A percentile compares a stretch with the other conserved stretches of the same genome.
Evolutionary conservation across 2,113 vertebrate species (phyloP).

Genomic region (Pogonocichla stellata): DNA sequence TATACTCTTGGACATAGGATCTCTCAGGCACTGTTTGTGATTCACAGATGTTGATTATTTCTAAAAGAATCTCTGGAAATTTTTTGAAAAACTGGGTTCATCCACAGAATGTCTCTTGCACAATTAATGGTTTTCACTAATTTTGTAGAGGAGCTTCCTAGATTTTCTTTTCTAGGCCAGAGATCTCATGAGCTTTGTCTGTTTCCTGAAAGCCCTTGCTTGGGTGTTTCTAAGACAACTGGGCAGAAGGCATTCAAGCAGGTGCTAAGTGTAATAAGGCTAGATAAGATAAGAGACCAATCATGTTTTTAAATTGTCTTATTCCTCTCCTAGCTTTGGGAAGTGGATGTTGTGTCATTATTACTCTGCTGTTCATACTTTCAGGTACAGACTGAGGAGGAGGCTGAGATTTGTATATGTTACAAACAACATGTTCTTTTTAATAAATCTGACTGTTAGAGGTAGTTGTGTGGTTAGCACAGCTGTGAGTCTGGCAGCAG

Average conservation of each 20-base stretch:
- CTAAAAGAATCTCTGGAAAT: background rate
- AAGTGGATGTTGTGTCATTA: rapidly evolving
- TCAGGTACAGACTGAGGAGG: background rate
- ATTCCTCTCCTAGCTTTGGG: background rate
- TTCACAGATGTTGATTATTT: background rate
- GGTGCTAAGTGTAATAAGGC: background rate
- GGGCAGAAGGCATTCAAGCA: background rate
- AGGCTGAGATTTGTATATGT: background rate
- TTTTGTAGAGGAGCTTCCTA: background rate
- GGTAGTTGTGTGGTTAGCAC: background rate
- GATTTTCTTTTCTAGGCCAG: background rate
- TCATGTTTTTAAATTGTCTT: background rate
- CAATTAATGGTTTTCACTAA: background rate
- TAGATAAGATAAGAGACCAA: background rate
- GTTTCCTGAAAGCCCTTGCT: background rate
- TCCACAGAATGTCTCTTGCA: background rate
- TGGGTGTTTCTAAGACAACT: background rate
- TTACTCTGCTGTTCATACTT: rapidly evolving
- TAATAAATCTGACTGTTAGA: background rate
- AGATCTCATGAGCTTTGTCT: background rate
- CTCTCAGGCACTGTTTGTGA: background rate
- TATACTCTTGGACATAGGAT: background rate
- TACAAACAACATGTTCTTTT: background rate
- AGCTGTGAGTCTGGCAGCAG: background rate
- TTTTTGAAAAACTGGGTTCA: background rate